phyloP scores from a whole-genome alignment of 1,140 invertebrate species.

The Pissodes strobi region DNA sequence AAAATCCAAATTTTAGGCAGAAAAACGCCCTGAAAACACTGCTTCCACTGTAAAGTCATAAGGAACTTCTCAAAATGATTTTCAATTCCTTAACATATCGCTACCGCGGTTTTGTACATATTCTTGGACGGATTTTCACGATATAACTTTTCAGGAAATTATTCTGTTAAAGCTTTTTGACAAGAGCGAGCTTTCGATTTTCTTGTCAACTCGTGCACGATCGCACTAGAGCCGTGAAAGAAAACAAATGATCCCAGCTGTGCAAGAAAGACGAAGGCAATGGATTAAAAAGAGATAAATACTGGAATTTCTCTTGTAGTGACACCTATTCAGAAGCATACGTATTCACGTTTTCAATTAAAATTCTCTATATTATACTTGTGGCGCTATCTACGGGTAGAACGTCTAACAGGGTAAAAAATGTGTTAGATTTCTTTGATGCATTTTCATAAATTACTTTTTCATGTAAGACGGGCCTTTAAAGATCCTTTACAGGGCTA shows the following conservation, averaged over 20 bases:
- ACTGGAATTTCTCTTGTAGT: too few species aligned
- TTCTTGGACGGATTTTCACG: background rate
- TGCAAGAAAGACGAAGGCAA: background rate
- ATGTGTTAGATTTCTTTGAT: too few species aligned
- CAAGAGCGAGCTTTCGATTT: conserved; percentile 18
- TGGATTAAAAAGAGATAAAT: background rate
- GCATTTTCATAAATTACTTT: too few species aligned
- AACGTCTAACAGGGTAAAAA: too few species aligned
- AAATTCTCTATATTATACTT: too few species aligned
- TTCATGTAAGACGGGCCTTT: too few species aligned
- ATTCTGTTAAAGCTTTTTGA: background rate
- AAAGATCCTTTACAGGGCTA: too few species aligned
- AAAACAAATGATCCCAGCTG: conserved; percentile 8
- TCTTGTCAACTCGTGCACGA: conserved; percentile 9
- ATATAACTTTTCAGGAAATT: background rate
- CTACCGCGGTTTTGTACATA: background rate
- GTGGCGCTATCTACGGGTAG: too few species aligned
- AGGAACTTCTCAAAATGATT: background rate
- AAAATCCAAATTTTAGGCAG: conserved; percentile 8
- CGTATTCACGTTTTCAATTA: too few species aligned
- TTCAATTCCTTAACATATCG: background rate
- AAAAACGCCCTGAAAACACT: conserved; percentile 1
- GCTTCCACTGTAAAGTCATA: background rate
- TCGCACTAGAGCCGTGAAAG: conserved; percentile 10
- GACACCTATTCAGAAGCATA: too few species aligned